These are phyloP conservation scores for Myodes glareolus DNA, from an alignment of 2,113 vertebrate species.

Conservation along the genomic window DNA sequence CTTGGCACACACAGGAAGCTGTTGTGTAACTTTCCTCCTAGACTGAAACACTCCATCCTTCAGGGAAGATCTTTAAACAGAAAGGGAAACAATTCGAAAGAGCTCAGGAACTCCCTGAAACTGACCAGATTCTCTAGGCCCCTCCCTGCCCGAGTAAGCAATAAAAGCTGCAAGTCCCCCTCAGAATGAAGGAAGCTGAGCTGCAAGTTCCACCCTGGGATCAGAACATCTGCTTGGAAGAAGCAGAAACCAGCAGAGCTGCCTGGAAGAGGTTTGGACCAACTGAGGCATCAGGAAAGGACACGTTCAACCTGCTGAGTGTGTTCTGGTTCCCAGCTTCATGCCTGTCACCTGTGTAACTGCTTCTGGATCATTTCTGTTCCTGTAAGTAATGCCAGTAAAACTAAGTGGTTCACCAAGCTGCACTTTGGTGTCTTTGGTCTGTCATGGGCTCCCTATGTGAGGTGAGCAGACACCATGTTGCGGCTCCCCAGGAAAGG, in stretches of 20 bases:
- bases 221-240: not conserved
- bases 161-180: not conserved
- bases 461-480: not conserved
- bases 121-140: not conserved
- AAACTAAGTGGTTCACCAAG: not conserved
- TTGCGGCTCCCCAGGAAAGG: not conserved
- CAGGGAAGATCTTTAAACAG: not conserved
- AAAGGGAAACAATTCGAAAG: not conserved
- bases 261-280: not conserved
- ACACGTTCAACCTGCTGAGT: not conserved
- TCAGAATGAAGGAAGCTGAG: not conserved
- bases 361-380: not conserved
- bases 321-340: not conserved
- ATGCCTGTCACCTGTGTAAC: not conserved
- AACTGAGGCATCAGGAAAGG: too few relatives aligned
- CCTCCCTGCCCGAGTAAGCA: not conserved
- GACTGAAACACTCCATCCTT: not conserved
- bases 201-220: not conserved
- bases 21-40: not conserved
- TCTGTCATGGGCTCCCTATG: not conserved
- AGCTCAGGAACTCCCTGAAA: not conserved
- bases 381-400: not conserved
- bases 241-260: not conserved
- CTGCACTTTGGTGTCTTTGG: not conserved
- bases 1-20: not conserved